Evolutionary conservation across 1,140 invertebrate genomes (phyloP), one percentile per base, ranked within the genome.

Genomic region (Drosophila sp.): DNA sequence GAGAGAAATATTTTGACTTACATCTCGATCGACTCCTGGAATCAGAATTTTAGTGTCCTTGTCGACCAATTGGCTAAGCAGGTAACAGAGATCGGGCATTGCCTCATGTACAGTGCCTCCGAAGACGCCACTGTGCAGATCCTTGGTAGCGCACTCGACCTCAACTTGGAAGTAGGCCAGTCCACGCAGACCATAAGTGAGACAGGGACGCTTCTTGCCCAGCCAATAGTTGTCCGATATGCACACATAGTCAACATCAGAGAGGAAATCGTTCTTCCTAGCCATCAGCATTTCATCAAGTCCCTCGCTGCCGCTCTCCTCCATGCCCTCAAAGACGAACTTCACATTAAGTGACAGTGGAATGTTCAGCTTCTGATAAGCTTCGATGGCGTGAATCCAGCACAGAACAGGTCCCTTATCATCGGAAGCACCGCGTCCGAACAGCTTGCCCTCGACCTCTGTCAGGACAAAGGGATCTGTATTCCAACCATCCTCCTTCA

Each of bases 181-280:
- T 11, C 99, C 99, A 82, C 98, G 94, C 0, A 99, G 94, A 4
- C 98, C 98, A 93, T 99, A 99, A 1, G 98, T 99, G 44, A 99
- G 95, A 92, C 98, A 99, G 0, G 99, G 99, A 91, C 98, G 98
- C 8, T 95, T 96, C 40, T 96, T 99, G 5, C 98, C 98, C 23
- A 99, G 92, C 99, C 98, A 99, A 90, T 99, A 99, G 93, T 99
- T 99, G 91, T 99, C 99, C 47, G 98, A 99, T 86, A 99, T 99
- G 91, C 98, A 99, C 33, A 99, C 97, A 93, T 95, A 99, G 92
- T 99, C 98, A 0, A 98, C 95, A 91, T 95, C 94, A 64, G 95
- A 93, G 11, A 99, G 94, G 91, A 99, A 99, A 17, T 94, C 94
- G 71, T 94, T 93, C 92, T 98, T 98, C 72, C 94, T 93, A 3